These are phyloP conservation scores for Erythrocercus mccallii DNA, from an alignment of 2,113 vertebrate genomes.

Conservation along the genomic window DNA sequence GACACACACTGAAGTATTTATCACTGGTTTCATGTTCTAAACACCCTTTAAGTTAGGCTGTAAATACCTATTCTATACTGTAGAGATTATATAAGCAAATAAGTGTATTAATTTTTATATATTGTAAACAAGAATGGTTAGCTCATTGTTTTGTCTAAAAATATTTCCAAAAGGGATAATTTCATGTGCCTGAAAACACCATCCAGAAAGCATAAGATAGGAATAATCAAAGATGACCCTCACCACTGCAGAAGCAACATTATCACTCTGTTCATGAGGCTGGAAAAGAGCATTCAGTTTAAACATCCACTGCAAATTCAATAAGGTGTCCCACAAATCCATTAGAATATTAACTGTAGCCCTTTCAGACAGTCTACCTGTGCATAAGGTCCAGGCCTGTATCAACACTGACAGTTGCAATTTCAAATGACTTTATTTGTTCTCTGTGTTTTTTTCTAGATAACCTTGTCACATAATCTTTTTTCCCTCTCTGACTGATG, in stretches of 20 bases:
- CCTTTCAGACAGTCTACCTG: neutral
- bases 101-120: neutral
- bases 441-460: neutral
- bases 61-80: neutral
- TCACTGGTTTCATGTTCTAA: neutral
- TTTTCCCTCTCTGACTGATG: neutral
- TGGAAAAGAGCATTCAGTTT: neutral
- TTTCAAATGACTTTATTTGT: neutral
- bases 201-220: neutral
- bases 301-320: neutral
- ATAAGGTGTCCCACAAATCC: neutral
- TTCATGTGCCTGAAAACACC: neutral
- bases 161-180: neutral
- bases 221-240: neutral
- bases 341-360: neutral
- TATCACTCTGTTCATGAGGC: neutral
- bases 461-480: neutral
- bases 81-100: neutral
- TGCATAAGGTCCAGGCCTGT: neutral
- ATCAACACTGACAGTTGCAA: neutral
- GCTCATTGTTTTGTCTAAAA: neutral
- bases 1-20: neutral
- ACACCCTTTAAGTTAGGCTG: neutral
- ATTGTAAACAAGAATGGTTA: neutral
- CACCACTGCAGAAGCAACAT: neutral